Conservation (phyloP, 1,140 invertebrate species). For the Ephestia elutella region DNA sequence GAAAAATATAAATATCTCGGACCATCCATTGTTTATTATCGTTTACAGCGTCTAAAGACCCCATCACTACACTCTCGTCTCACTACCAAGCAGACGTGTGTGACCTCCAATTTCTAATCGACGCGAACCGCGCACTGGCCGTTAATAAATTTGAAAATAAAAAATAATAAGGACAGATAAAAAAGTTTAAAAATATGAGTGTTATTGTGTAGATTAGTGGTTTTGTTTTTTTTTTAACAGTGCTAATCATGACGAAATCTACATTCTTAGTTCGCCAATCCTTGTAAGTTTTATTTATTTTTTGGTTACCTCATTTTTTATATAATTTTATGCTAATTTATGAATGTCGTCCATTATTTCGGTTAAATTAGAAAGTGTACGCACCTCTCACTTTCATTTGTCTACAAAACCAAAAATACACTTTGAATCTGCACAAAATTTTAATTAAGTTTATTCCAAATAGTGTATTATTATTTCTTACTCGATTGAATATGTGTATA, state of each 20-base stretch:
- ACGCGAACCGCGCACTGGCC: neutral
- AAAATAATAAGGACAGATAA: neutral
- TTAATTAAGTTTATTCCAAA: too few relatives aligned
- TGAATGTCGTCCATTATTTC: too few relatives aligned
- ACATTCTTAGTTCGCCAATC: conserved; percentile 32
- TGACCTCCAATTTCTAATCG: neutral
- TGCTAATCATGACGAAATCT: conserved; percentile 32
- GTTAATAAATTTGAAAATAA: neutral
- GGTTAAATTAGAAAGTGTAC: too few relatives aligned
- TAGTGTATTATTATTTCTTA: too few relatives aligned
- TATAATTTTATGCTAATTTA: neutral
- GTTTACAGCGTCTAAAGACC: neutral
- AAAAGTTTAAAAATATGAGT: conserved; percentile 5
- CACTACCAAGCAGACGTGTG: neutral
- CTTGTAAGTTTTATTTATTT: conserved; percentile 28
- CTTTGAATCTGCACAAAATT: too few relatives aligned
- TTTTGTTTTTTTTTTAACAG: neutral
- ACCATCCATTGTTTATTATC: neutral
- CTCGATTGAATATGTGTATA: too few relatives aligned
- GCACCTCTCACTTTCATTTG: too few relatives aligned
- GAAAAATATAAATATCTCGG: neutral
- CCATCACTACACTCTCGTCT: conserved; percentile 5
- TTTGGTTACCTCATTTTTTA: conserved; percentile 3
- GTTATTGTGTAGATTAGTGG: neutral
- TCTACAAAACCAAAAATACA: too few relatives aligned